A percentile compares a stretch with the other conserved stretches of the same genome.
Evolutionary conservation across 2,797 vertebrate species (phyloP).

Genomic region (Phataginus tricuspis): DNA sequence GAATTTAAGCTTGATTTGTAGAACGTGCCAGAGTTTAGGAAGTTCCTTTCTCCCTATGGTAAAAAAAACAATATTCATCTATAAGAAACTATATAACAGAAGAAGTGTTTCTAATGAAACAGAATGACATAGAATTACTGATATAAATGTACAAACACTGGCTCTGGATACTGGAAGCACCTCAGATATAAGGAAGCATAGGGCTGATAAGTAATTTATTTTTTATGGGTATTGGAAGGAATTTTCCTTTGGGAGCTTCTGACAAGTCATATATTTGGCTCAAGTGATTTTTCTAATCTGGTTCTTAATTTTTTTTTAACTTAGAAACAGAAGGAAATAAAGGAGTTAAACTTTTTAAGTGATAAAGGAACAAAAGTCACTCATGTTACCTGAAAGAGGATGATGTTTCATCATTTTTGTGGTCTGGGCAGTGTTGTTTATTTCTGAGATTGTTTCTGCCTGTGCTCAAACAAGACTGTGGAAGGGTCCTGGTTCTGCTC

Average conservation of each 20-base stretch:
- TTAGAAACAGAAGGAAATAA: neutral
- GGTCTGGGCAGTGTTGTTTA: neutral
- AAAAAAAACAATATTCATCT: neutral
- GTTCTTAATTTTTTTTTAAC: neutral
- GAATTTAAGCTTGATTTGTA: neutral
- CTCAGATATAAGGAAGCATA: neutral
- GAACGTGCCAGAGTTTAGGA: neutral
- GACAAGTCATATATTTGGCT: neutral
- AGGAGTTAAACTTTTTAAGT: neutral
- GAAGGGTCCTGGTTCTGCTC: neutral
- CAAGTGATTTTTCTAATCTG: neutral
- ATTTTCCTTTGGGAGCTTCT: neutral
- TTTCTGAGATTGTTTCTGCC: neutral
- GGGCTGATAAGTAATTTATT: neutral
- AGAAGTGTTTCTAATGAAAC: neutral
- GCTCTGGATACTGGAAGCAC: neutral
- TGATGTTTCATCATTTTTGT: neutral
- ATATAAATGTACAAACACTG: neutral
- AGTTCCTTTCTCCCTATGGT: neutral
- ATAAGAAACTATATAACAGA: neutral
- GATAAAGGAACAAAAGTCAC: neutral
- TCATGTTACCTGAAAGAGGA: too few species aligned
- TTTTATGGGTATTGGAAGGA: neutral
- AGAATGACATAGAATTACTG: neutral
- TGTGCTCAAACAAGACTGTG: neutral